Evolutionary conservation across 53 echinoderm and acorn worm species (phyloP), one percentile per base, ranked within the genome.

Genomic region (Temnopleurus reevesii): DNA sequence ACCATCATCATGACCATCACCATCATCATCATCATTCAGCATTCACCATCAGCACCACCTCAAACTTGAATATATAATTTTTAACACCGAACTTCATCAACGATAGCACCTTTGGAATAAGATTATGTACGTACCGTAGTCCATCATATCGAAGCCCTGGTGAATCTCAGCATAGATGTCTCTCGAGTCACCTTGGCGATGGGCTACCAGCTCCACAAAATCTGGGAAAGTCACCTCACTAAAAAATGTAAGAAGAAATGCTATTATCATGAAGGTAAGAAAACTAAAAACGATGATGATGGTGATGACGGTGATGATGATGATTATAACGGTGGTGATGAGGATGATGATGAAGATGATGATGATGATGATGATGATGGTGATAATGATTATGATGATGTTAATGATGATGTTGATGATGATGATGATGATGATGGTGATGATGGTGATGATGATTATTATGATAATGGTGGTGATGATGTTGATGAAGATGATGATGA

Each of bases 161-260:
- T 90, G 76, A 1, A 93, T 63, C 90, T 93, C 93, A 3, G 61
- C 90, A 58, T 93, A 88, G 43, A 90, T 86, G 47, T 93, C 93
- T 4, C 90, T 59, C 4, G 53, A 46, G 65, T 93, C 86, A 2
- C 93, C 90, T 46, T 93, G 93, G 2, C 90, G 71, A 27, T 90
- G 61, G 13, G 84, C 87, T 6, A 93, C 64, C 49, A 93, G 51
- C 43, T 93, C 93, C 19, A 93, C 24, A 51, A 93, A 93, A 26
- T 93, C 89, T n/a, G 60, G 51, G 56, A 93, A 93, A 36, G 41
- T 81, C 13, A 93, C 82, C 26, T 58, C 77, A 10, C 93, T 93
- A 58, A 2, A n/a, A 8, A 59, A 59, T 1, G 15, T 15, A 49
- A 12, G 1, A 49, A 49, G 15, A 12, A 49, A 1, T 49, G 15